Conservation (phyloP, 2,797 vertebrate genomes). For the Notolepis coatsorum region DNA sequence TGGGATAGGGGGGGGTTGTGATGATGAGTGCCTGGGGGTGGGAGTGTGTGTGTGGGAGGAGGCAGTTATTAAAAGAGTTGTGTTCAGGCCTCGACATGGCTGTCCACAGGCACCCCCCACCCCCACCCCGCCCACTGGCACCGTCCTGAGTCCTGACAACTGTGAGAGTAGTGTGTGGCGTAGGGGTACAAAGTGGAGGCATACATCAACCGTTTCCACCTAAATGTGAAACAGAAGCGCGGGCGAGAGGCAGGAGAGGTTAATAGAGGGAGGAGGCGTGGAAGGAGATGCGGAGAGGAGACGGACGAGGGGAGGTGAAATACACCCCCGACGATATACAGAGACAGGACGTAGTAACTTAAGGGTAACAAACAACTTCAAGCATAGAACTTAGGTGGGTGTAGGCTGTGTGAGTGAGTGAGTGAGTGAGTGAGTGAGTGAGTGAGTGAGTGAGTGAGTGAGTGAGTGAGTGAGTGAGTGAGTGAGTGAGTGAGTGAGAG, state of each 20-base stretch:
- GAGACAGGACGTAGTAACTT: conserved; percentile 26
- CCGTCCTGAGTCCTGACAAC: conserved; percentile 10
- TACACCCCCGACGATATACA: conserved; percentile 11
- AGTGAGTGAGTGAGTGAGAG: conserved; percentile 4
- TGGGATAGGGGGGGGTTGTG: neutral
- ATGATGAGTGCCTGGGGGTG: neutral
- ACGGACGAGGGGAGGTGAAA: conserved; percentile 11
- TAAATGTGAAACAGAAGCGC: neutral
- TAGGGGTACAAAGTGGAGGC: neutral
- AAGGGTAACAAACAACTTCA: conserved; percentile 30
- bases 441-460: neutral
- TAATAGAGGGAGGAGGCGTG: neutral
- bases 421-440: neutral
- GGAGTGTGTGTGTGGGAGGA: neutral
- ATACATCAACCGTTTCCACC: neutral
- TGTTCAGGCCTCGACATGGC: neutral
- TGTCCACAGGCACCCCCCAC: too few relatives aligned
- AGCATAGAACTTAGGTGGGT: conserved; percentile 28
- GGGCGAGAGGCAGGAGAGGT: conserved; percentile 11
- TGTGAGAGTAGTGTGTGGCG: neutral
- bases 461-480: neutral
- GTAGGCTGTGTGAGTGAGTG: conserved; percentile 27
- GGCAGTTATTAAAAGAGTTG: conserved; percentile 1
- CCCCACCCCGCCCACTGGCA: neutral
- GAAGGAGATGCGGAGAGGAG: neutral